Conservation (phyloP, 1,140 invertebrate genomes). For the Drosophila lacteicornis region DNA sequence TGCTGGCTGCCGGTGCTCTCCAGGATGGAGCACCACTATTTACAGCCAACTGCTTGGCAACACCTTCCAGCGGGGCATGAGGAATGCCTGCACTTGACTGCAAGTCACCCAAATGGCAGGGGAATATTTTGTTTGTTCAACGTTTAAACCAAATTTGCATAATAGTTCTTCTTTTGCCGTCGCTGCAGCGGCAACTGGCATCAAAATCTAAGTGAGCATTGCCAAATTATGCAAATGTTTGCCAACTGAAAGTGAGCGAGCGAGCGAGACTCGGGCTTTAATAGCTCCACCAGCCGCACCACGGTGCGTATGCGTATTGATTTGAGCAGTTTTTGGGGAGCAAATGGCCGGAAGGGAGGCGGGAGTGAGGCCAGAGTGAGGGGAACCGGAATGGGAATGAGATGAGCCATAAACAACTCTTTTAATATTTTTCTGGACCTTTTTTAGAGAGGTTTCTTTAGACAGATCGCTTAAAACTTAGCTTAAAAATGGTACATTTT, state of each 20-base stretch:
- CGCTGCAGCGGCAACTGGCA: conserved; percentile 34
- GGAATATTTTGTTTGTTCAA: conserved; percentile 60
- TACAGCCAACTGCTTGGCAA: conserved; percentile 63
- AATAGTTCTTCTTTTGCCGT: conserved; percentile 53
- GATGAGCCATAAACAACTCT: not conserved
- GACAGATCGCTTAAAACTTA: not conserved
- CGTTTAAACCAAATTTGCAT: conserved; percentile 69
- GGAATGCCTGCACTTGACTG: conserved; percentile 56
- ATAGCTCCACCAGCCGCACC: conserved; percentile 37
- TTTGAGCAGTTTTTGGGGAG: conserved; percentile 31
- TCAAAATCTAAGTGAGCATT: conserved; percentile 73
- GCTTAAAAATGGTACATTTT: too few relatives aligned
- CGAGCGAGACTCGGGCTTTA: conserved; percentile 24
- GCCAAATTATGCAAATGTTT: conserved; percentile 79
- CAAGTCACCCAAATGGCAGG: conserved; percentile 54
- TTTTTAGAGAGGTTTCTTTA: accelerated
- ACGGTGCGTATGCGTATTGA: conserved; percentile 73
- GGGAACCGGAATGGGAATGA: not conserved
- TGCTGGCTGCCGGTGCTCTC: not conserved
- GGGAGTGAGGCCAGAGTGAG: too few relatives aligned
- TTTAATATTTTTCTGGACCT: too few relatives aligned
- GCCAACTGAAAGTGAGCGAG: conserved; percentile 44
- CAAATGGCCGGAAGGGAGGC: not conserved
- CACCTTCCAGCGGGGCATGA: conserved; percentile 36
- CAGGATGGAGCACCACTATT: conserved; percentile 22